phyloP scores from a whole-genome alignment of 2,888 invertebrate species.

The Stenotaenia linearis region DNA sequence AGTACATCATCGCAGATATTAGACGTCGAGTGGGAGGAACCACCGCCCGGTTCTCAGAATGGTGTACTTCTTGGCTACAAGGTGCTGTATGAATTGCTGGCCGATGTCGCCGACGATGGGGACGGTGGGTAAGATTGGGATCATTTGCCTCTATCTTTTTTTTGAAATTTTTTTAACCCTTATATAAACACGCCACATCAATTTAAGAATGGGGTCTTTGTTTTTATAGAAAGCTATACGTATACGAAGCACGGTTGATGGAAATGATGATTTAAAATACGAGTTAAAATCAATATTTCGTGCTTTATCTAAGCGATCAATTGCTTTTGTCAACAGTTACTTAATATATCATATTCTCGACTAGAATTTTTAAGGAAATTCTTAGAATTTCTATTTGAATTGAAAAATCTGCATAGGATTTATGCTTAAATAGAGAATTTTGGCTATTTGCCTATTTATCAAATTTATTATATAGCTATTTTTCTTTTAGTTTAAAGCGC shows the following conservation, averaged over 20 bases:
- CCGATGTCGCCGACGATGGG: constrained; percentile 32
- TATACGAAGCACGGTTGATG: too few relatives aligned
- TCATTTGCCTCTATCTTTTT: constrained; percentile 21
- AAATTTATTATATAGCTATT: background rate
- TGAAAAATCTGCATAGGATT: too few relatives aligned
- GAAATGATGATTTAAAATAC: background rate
- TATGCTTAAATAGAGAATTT: too few relatives aligned
- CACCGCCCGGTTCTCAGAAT: constrained; percentile 47
- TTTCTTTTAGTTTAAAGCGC: too few relatives aligned
- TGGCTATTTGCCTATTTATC: background rate
- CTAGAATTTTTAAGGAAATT: too few relatives aligned
- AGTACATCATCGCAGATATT: constrained; percentile 47
- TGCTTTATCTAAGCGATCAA: background rate
- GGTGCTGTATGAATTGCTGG: constrained; percentile 56
- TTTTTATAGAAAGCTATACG: background rate
- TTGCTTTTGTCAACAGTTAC: background rate
- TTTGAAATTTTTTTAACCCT: background rate
- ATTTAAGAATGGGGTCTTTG: background rate
- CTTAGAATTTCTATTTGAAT: too few relatives aligned
- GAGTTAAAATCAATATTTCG: background rate
- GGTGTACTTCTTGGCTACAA: constrained; percentile 63
- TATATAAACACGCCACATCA: background rate
- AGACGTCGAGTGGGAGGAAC: constrained; percentile 49
- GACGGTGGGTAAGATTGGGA: constrained; percentile 29
- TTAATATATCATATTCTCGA: too few relatives aligned